A percentile compares a stretch with the other conserved stretches of the same genome.
Evolutionary conservation across 2,888 invertebrate genomes (phyloP).

Genomic region (Neoscelio sp.): DNA sequence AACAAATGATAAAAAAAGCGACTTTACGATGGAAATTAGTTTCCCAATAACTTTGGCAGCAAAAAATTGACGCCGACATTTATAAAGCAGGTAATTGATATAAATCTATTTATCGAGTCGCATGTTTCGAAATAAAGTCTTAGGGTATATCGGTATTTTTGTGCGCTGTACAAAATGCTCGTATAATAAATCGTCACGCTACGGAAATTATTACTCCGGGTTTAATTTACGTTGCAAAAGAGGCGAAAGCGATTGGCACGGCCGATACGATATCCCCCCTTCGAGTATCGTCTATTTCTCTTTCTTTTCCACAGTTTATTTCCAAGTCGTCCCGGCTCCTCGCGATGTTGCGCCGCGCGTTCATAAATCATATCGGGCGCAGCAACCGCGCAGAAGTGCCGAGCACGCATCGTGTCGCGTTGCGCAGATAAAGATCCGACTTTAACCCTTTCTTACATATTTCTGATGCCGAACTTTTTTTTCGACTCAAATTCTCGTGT

Average conservation of each 20-base stretch:
- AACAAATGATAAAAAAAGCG: no score
- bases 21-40: slow-evolving; percentile 3
- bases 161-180: slow-evolving; percentile 65
- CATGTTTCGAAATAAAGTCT: slow-evolving; percentile 68
- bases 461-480: slow-evolving; percentile 42
- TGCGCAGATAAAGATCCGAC: slow-evolving; percentile 74
- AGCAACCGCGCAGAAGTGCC: slow-evolving; percentile 66
- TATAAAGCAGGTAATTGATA: slow-evolving; percentile 64
- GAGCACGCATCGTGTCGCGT: slow-evolving; percentile 74
- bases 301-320: slow-evolving; percentile 68
- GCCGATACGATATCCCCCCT: slow-evolving; percentile 62
- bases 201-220: slow-evolving; percentile 67
- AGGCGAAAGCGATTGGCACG: slow-evolving; percentile 69
- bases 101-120: slow-evolving; percentile 67
- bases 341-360: slow-evolving; percentile 61
- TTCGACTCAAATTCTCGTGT: slow-evolving; percentile 17
- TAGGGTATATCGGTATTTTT: slow-evolving; percentile 65
- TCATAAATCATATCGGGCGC: slow-evolving; percentile 64
- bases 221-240: slow-evolving; percentile 70
- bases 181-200: slow-evolving; percentile 68
- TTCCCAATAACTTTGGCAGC: slow-evolving; percentile 9
- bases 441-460: slow-evolving; percentile 49
- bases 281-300: slow-evolving; percentile 62
- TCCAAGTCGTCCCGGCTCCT: slow-evolving; percentile 57
- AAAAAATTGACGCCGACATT: slow-evolving; percentile 58